Percentiles rank a stretch among this genome's conserved stretches.
phyloP scores from a whole-genome alignment of 2,113 vertebrate genomes.

The Microtus montanus region DNA sequence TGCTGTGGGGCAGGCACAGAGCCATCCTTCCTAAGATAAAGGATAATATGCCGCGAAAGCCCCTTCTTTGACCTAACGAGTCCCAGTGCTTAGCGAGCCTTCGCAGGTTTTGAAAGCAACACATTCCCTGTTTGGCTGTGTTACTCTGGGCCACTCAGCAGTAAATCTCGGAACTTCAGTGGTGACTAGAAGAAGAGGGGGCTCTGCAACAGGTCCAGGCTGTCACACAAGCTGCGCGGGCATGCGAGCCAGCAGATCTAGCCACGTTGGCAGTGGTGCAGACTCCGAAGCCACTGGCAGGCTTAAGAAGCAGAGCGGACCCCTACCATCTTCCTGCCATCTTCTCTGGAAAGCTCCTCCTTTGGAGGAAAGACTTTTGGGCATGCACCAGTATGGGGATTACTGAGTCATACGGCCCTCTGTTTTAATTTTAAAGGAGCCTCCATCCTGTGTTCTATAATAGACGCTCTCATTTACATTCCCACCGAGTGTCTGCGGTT shows the following conservation, averaged over 20 bases:
- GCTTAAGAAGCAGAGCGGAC: neutral
- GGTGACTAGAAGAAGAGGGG: neutral
- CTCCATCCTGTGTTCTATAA: neutral
- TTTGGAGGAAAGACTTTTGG: neutral
- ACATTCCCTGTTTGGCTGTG: neutral
- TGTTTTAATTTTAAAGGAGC: conserved; percentile 5
- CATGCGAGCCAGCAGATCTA: neutral
- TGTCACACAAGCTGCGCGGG: neutral
- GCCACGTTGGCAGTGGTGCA: neutral
- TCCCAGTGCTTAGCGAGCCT: neutral
- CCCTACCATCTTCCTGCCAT: neutral
- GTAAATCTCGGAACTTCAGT: neutral
- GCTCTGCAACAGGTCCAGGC: conserved; percentile 13
- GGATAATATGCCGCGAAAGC: neutral
- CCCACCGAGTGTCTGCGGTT: neutral
- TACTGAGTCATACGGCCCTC: neutral
- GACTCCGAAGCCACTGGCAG: neutral
- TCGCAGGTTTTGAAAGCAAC: neutral
- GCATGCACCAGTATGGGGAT: neutral
- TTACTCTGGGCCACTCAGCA: neutral
- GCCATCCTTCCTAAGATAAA: neutral
- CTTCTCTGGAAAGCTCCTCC: neutral
- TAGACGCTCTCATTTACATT: conserved; percentile 3
- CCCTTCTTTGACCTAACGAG: neutral
- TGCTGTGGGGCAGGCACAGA: rapidly evolving